A percentile compares a stretch with the other conserved stretches of the same genome.
phyloP scores from a whole-genome alignment of 2,113 vertebrate genomes.

The Ranitomeya variabilis region DNA sequence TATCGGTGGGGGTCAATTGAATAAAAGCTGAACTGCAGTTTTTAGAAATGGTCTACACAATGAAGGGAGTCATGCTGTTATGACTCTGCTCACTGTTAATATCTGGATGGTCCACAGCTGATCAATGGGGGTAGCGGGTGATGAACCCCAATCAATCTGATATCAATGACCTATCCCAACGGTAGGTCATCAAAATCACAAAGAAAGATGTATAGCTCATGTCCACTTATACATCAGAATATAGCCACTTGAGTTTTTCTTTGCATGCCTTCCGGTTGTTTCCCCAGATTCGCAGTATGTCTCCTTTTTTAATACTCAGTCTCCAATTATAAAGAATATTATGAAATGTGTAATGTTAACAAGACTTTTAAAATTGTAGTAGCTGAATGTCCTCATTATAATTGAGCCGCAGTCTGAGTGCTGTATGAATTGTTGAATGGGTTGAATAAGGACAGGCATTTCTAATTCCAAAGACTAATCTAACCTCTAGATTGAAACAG shows the following conservation, averaged over 20 bases:
- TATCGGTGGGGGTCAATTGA: too few relatives aligned
- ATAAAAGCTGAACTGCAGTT: too few relatives aligned
- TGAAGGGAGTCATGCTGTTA: too few relatives aligned
- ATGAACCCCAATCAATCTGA: too few relatives aligned
- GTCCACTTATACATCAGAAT: too few relatives aligned
- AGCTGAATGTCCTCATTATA: constrained; percentile 6
- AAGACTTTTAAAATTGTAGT: background rate
- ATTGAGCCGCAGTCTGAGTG: background rate
- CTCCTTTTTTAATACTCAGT: background rate
- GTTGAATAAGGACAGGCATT: background rate
- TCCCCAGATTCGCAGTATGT: background rate
- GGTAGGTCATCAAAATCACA: too few relatives aligned
- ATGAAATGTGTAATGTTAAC: background rate
- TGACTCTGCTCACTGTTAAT: too few relatives aligned
- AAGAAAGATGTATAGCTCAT: too few relatives aligned
- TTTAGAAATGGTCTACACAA: too few relatives aligned
- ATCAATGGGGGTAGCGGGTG: too few relatives aligned
- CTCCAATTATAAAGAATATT: background rate
- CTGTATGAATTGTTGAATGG: background rate
- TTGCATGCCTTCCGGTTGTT: background rate
- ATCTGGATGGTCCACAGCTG: too few relatives aligned
- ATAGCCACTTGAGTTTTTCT: background rate
- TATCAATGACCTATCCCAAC: too few relatives aligned
- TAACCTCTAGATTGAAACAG: background rate
- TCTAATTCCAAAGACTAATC: background rate